Evolutionary conservation across 2,888 invertebrate species (phyloP), one percentile per base, ranked within the genome.

Genomic region (Marronus borbonicus): DNA sequence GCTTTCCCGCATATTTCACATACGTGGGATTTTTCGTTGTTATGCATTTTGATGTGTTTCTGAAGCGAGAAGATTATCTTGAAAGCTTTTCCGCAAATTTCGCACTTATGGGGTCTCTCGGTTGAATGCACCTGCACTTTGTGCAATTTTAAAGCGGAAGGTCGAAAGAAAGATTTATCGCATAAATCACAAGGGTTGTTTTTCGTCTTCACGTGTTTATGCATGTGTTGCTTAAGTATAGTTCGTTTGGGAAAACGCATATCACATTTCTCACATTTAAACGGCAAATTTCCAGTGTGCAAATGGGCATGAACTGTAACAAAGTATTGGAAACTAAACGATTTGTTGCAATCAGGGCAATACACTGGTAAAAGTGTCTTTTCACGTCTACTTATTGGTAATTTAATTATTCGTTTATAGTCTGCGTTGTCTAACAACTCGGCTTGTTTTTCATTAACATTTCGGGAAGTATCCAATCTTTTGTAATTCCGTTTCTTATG

Each of bases 191-290:
- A 72, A 8, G 72, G 50, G 14, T 58, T 58, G 12, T 72, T 58
- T 58, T 60, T 72, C 1, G 58, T 72, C 39, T 72, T 39, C n/a
- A 39, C 8, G 28, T 72, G 72, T 0, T 17, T n/a, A 31, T 28
- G 55, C 20, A 58, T 17, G 10, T 72, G 72, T 36, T 72, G 36
- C 3, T 72, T 72, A 1, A 72, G 58, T 20, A 72, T 58, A 3
- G n/a, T 20, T 17, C 50, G n/a, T 10, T 58, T 36, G 20, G 72
- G 58, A 39, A 58, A 72, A 72, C 58, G 24, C n/a, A 17, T 55
- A 17, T 58, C 20, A 72, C 76, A 76, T 31, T 20, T 50, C 10
- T 76, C 65, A 39, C 76, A 76, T 52, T 76, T 64, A 36, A 66
- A 76, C 3, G 64, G 28, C n/a, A 20, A 20, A 12, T 49, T 50